Percentiles rank a stretch among this genome's conserved stretches.
These are phyloP conservation scores for Phaonia tiefii DNA, from an alignment of 2,888 invertebrate species.

Conservation along the genomic window DNA sequence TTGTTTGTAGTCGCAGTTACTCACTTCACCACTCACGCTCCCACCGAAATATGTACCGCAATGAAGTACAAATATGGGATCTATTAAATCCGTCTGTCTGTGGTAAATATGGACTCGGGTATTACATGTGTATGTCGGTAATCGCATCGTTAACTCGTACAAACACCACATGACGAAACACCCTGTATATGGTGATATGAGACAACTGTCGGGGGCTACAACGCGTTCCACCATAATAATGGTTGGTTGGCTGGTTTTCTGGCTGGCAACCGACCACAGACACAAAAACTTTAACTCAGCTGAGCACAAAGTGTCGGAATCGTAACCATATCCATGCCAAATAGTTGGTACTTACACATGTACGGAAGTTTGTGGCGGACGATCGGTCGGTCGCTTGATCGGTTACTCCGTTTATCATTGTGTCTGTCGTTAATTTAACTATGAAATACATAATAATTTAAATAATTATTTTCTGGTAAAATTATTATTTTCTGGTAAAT, in stretches of 20 bases:
- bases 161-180: constrained; percentile 50
- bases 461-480: constrained; percentile 45
- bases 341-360: constrained; percentile 13
- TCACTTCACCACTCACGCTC: constrained; percentile 1
- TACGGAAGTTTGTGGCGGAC: constrained; percentile 50
- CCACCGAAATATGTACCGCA: neutral
- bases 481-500: neutral
- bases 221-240: neutral
- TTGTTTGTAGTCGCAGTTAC: neutral
- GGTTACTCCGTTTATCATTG: constrained; percentile 12
- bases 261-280: neutral
- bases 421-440: constrained; percentile 21
- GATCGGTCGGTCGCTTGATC: no score
- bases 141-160: no score
- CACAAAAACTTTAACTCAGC: neutral
- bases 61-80: constrained; percentile 33
- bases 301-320: neutral
- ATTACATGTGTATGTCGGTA: constrained; percentile 7
- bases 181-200: constrained; percentile 52
- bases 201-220: constrained; percentile 7
- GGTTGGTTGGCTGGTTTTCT: no score
- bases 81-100: neutral
- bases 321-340: neutral
- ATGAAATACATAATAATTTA: constrained; percentile 1
- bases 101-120: neutral